Evolutionary conservation across 2,113 vertebrate genomes (phyloP).

Genomic region (Synodontis membranacea): DNA sequence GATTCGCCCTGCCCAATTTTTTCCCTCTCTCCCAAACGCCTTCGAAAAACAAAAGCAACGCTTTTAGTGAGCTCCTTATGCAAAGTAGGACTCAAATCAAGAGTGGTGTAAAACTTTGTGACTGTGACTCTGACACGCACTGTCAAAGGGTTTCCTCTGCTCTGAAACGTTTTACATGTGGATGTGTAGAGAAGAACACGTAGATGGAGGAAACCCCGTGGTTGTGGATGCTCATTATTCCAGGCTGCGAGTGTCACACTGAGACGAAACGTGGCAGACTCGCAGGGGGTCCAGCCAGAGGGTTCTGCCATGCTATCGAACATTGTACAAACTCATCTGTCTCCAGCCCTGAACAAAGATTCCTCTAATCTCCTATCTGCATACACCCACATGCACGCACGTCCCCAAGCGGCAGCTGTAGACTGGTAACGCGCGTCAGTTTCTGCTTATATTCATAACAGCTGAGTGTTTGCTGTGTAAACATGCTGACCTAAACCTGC

Average conservation of each 20-base stretch:
- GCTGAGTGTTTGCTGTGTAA: background rate
- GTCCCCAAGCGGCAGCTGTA: background rate
- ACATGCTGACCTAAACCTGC: background rate
- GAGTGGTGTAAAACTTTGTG: background rate
- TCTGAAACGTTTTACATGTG: background rate
- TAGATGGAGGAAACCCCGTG: background rate
- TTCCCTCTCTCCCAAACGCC: background rate
- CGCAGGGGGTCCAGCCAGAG: slow-evolving; percentile 34
- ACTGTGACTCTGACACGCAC: background rate
- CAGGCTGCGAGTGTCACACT: slow-evolving; percentile 29
- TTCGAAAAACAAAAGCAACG: background rate
- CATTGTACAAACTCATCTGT: background rate
- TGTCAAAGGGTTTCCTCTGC: background rate
- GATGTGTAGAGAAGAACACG: background rate
- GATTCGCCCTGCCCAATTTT: background rate
- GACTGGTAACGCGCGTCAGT: slow-evolving; percentile 2
- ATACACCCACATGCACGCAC: background rate
- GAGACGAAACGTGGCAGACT: slow-evolving; percentile 20
- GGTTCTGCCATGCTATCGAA: slow-evolving; percentile 11
- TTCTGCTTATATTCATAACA: background rate
- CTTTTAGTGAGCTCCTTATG: background rate
- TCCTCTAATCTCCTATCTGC: background rate
- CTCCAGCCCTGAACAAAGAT: background rate
- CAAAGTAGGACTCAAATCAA: background rate
- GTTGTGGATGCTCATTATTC: slow-evolving; percentile 44